phyloP scores from a whole-genome alignment of 23 tunicate genomes.

The Trididemnum clinides region DNA sequence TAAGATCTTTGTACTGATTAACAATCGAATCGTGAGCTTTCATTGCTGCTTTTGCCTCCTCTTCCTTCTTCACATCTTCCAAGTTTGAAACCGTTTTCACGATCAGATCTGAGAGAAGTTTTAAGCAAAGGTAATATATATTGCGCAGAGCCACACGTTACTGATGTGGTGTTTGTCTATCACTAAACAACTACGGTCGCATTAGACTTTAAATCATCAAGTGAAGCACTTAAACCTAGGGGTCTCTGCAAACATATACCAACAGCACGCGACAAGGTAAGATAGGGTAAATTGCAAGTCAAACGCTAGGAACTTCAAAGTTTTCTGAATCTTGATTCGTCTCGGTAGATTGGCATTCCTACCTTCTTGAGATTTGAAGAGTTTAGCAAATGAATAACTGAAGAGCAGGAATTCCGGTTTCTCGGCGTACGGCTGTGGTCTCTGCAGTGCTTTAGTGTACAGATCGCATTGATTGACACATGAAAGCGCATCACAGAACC shows the following conservation, averaged over 20 bases:
- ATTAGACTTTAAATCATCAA: background rate
- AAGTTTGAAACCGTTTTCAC: constrained; percentile 82
- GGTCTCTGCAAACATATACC: too few species aligned
- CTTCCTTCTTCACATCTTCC: constrained; percentile 92
- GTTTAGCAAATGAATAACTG: constrained; percentile 75
- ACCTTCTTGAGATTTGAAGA: constrained; percentile 81
- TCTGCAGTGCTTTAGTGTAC: constrained; percentile 84
- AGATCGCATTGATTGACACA: constrained; percentile 76
- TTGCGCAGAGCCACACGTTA: too few species aligned
- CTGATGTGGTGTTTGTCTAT: too few species aligned
- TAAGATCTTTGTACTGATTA: constrained; percentile 66
- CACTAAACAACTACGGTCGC: too few species aligned
- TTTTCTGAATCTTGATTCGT: too few species aligned
- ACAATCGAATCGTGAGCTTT: constrained; percentile 93
- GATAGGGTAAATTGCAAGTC: too few species aligned
- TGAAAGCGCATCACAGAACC: constrained; percentile 64
- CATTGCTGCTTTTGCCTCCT: constrained; percentile 87
- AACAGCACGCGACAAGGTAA: too few species aligned
- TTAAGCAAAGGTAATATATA: too few species aligned
- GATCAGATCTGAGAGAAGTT: constrained; percentile 50
- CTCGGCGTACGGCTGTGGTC: constrained; percentile 70
- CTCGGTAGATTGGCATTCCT: too few species aligned
- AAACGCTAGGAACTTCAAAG: too few species aligned
- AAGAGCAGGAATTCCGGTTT: constrained; percentile 49
- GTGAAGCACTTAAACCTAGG: background rate